Evolutionary conservation across 2,113 vertebrate genomes (phyloP).

Genomic region (Rattus rattus): DNA sequence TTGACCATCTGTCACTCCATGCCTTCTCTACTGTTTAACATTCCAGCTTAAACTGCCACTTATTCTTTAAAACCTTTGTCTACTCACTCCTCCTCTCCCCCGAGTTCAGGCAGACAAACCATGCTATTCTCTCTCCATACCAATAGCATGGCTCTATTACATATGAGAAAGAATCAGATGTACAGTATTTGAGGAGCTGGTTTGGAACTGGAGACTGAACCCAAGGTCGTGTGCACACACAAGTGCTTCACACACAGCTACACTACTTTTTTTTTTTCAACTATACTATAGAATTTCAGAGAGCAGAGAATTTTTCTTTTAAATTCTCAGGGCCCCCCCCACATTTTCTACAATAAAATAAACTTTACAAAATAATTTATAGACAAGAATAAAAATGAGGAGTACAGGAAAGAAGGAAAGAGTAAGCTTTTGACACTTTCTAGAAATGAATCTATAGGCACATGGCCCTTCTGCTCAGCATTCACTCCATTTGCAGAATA

Average conservation of each 20-base stretch:
- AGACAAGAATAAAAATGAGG: not conserved
- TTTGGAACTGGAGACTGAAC: not conserved
- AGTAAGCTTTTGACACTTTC: not conserved
- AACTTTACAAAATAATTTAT: constrained; percentile 44
- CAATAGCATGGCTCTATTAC: not conserved
- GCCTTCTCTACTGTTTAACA: not conserved
- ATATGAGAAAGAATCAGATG: not conserved
- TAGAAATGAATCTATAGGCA: not conserved
- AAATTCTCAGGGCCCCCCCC: not conserved
- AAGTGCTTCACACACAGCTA: not conserved
- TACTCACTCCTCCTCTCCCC: not conserved
- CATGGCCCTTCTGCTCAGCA: not conserved
- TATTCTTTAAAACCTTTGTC: not conserved
- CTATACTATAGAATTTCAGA: not conserved
- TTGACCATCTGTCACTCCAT: not conserved
- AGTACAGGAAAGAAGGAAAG: not conserved
- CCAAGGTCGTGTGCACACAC: not conserved
- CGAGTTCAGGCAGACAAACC: not conserved
- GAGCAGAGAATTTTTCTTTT: not conserved
- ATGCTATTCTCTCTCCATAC: not conserved
- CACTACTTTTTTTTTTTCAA: not conserved
- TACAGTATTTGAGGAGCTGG: not conserved
- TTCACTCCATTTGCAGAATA: not conserved
- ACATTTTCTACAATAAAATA: not conserved
- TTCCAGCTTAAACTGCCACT: not conserved